Base-by-base conservation (phyloP, 2,888 invertebrate genomes). In the Eupithecia exiguata region DNA sequence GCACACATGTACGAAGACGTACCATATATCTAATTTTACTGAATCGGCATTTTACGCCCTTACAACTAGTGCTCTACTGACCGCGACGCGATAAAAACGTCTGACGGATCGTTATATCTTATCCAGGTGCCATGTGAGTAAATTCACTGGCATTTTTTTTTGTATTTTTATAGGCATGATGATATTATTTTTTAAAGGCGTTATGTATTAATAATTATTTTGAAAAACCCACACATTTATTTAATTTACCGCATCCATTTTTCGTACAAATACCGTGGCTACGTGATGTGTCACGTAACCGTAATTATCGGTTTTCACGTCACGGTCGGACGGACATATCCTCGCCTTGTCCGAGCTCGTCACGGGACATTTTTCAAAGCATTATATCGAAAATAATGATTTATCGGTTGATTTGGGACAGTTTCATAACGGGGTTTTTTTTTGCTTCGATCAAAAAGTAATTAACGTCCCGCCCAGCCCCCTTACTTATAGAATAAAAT, bases 211-310 rank as follows among this genome's bases (percentile, higher is more conserved):
- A 25, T 14, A 25, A 58, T 58, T 25, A 25, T 25, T 58, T 25
- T 9, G 58, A 5, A 38, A 38, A 38, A n/a, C n/a, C n/a, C n/a
- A n/a, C n/a, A n/a, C n/a, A n/a, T n/a, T n/a, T n/a, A n/a, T n/a
- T n/a, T n/a, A n/a, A n/a, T n/a, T 21, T 53, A 25, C 53, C 53
- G 21, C 21, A 21, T 53, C 53, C 53, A 53, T 5, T 21, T 12
- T 18, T 3, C 21, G 21, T 21, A 53, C 10, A 14, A 58, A 58
- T 58, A 12, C 58, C 58, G 58, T 5, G 58, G 4, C 58, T 25
- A 25, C 25, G 58, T 58, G 58, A 58, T 58, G 58, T 25, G 58
- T 25, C 58, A 58, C 58, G 58, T 58, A 58, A 14, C 58, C 14
- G 58, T 58, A 21, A 58, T 58, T 58, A 58, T 58, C 25, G 58